phyloP scores from a whole-genome alignment of 2,113 vertebrate species.

The Isurus oxyrinchus region DNA sequence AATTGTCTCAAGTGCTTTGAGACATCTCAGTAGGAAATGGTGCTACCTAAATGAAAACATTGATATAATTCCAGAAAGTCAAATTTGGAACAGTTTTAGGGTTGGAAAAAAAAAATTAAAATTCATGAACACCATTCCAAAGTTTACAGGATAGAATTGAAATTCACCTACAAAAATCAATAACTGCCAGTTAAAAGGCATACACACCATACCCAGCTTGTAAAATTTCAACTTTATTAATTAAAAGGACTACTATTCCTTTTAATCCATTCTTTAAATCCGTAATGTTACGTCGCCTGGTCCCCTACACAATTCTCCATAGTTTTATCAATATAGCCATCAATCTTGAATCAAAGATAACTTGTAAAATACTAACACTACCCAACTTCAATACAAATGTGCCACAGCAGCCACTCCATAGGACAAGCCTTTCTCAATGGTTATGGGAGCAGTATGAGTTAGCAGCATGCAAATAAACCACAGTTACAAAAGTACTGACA shows the following conservation, averaged over 20 bases:
- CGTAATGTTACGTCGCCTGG: not conserved
- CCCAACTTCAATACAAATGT: not conserved
- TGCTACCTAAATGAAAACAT: not conserved
- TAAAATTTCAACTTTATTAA: not conserved
- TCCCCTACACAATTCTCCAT: not conserved
- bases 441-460: not conserved
- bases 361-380: not conserved
- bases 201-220: not conserved
- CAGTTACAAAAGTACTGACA: not conserved
- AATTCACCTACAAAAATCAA: not conserved
- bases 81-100: not conserved
- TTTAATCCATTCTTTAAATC: not conserved
- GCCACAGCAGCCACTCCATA: not conserved
- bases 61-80: not conserved
- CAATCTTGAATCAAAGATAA: not conserved
- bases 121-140: not conserved
- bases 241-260: not conserved
- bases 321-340: not conserved
- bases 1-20: not conserved
- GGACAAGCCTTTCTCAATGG: not conserved
- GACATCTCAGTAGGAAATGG: not conserved
- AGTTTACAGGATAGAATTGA: not conserved
- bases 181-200: not conserved
- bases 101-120: not conserved
- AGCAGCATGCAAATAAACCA: not conserved